phyloP scores from a whole-genome alignment of 2,888 invertebrate genomes.

The Piscicola geometra region DNA sequence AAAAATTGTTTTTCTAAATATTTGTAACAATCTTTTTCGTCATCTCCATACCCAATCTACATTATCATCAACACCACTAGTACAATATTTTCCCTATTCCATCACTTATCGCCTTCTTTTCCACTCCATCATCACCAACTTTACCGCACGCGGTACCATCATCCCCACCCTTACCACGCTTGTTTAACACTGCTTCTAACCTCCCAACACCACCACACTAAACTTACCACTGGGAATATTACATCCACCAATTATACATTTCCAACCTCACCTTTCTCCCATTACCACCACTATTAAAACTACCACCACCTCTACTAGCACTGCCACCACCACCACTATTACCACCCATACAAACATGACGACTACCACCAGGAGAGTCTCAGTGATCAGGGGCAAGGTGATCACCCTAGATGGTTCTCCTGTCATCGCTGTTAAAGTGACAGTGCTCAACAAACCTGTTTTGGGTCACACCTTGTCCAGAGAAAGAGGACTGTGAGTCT shows the following conservation, averaged over 20 bases:
- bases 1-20: too few relatives aligned
- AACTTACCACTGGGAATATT: neutral
- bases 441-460: slow-evolving; percentile 81
- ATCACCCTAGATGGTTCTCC: slow-evolving; percentile 88
- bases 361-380: slow-evolving; percentile 74
- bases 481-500: slow-evolving; percentile 56
- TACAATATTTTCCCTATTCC: too few relatives aligned
- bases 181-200: too few relatives aligned
- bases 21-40: too few relatives aligned
- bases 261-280: too few relatives aligned
- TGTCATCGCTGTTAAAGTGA: slow-evolving; percentile 92
- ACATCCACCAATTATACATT: neutral
- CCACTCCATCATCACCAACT: too few relatives aligned
- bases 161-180: too few relatives aligned
- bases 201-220: neutral
- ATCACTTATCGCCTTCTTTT: too few relatives aligned
- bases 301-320: neutral
- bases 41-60: too few relatives aligned
- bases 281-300: neutral
- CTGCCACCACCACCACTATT: neutral
- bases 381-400: slow-evolving; percentile 96
- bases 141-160: too few relatives aligned
- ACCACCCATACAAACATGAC: neutral
- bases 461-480: slow-evolving; percentile 79
- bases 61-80: too few relatives aligned